phyloP scores from a whole-genome alignment of 2,113 vertebrate genomes.

The Rhinopomastus cyanomelas region DNA sequence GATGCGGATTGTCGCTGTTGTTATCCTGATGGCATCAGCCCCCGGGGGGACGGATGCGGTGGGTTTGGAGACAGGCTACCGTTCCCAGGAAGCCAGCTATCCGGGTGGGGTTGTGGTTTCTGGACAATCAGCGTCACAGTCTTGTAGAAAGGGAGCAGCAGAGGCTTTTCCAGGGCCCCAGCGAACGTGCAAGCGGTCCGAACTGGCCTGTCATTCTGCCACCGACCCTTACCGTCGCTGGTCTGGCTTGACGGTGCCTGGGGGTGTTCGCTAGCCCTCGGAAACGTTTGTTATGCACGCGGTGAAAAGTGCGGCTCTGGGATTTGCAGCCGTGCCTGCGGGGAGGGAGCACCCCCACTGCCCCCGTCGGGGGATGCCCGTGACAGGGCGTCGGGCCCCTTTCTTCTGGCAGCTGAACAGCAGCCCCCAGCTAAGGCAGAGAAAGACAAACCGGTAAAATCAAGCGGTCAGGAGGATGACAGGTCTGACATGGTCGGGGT shows the following conservation, averaged over 20 bases:
- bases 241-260: conserved; percentile 15
- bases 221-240: conserved; percentile 7
- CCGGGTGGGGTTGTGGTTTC: background rate
- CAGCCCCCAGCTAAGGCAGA: conserved; percentile 12
- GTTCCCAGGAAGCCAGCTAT: background rate
- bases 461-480: background rate
- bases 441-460: background rate
- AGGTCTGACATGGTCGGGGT: background rate
- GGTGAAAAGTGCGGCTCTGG: conserved; percentile 1
- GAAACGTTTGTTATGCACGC: background rate
- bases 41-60: background rate
- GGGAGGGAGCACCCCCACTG: background rate
- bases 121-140: background rate
- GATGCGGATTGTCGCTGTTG: background rate
- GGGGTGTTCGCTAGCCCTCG: background rate
- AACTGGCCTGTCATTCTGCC: conserved; percentile 38
- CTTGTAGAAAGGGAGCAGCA: background rate
- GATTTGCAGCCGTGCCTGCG: background rate
- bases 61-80: background rate
- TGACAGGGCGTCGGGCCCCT: background rate
- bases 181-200: conserved; percentile 11
- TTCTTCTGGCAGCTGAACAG: conserved; percentile 23
- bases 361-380: background rate
- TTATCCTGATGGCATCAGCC: background rate
- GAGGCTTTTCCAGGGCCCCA: background rate